Evolutionary conservation across 2,113 vertebrate genomes (phyloP), one percentile per base, ranked within the genome.

Genomic region (Melozone crissalis): DNA sequence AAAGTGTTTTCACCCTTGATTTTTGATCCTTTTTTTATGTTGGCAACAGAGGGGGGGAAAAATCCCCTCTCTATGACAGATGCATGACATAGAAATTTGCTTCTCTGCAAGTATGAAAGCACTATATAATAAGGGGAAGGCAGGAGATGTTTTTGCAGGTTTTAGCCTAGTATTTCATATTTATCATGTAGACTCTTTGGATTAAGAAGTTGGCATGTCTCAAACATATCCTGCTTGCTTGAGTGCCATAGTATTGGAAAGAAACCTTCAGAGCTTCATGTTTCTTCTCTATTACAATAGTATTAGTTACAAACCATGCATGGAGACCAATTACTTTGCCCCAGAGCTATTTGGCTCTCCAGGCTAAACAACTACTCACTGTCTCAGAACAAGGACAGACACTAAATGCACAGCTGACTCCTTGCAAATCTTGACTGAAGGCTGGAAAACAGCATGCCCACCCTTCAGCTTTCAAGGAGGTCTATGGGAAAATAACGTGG

Each of bases 401-500:
- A 81, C 90, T 51, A 91, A 88, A 93, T 83, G 65, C 67, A 83
- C 71, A 97, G 46, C 90, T 95, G 87, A 73, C 52, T 94, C 44
- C 89, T 66, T 71, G 52, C 62, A 84, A 68, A 57, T 93, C 65
- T 89, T 78, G 43, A 79, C 68, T 92, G 41, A 87, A 87, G 82
- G n/a, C 74, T 94, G 80, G 62, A 92, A 90, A 95, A 46, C 43
- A 85, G 47, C 74, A 46, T 54, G 57, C 79, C 87, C 73, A 92
- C 61, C 61, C 57, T 78, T 67, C 33, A 80, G 55, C 27, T 90
- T 82, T 94, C 94, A 86, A 24, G 82, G 63, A 46, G 51, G 22
- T 68, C 78, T 83, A 21, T 44, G 54, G 37, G 68, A 59, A 89
- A 84, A 78, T 16, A 61, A 35, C 0, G 6, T 54, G 33, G 33